Conservation (phyloP, 2,888 invertebrate genomes). For the Smittia aterrima region DNA sequence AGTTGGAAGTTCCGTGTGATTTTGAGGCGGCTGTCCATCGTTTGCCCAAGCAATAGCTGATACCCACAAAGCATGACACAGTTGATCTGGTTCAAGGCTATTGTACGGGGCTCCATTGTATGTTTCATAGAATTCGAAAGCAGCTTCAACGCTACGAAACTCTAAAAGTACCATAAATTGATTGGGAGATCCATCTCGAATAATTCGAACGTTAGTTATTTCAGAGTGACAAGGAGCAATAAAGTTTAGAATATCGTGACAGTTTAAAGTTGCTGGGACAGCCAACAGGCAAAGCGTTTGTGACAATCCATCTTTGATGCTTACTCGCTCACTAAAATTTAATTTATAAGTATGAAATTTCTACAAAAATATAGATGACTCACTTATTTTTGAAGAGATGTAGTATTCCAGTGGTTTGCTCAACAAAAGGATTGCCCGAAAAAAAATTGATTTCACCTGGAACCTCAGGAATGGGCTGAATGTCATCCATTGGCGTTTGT, state of each 20-base stretch:
- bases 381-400: constrained; percentile 98
- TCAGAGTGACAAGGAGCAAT: constrained; percentile 89
- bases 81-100: constrained; percentile 84
- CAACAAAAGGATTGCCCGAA: constrained; percentile 95
- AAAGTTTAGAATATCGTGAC: constrained; percentile 90
- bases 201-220: constrained; percentile 86
- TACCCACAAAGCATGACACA: constrained; percentile 95
- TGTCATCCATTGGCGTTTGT: constrained; percentile 52
- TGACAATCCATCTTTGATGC: constrained; percentile 68
- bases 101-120: constrained; percentile 94
- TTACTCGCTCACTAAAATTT: constrained; percentile 70
- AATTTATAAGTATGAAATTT: no score
- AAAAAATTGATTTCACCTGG: constrained; percentile 71
- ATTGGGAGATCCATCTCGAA: constrained; percentile 88
- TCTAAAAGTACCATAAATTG: constrained; percentile 97
- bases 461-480: constrained; percentile 46
- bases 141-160: constrained; percentile 72
- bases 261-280: constrained; percentile 87
- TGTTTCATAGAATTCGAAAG: constrained; percentile 87
- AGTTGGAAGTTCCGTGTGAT: constrained; percentile 92
- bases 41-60: constrained; percentile 84
- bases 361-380: constrained; percentile 47
- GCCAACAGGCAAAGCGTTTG: constrained; percentile 85
- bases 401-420: constrained; percentile 93
- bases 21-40: constrained; percentile 68